Base-by-base conservation (phyloP, 2,797 vertebrate species). In the Ctenosaura bakeri region DNA sequence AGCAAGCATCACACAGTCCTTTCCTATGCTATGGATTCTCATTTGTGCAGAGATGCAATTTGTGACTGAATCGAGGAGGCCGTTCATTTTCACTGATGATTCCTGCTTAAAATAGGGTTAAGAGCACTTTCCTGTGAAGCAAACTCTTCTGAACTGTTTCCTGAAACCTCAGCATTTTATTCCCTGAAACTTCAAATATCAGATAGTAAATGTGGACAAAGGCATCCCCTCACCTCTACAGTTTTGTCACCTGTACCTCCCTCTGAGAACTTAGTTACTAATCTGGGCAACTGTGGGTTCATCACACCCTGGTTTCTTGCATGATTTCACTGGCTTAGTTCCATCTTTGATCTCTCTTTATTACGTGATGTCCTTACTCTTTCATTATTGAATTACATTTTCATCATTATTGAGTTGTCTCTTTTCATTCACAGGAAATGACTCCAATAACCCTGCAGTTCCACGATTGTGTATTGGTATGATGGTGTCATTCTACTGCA, bases 241-340 rank as follows among this genome's bases (percentile, higher is more conserved):
- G 90, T 50, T 92, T 88, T 88, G 10, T 29, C 38, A 16, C 38
- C 54, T 42, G 29, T 90, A 93, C 88, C 86, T 91, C 90, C 46
- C 26, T 22, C 24, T 91, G 89, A 74, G 88, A 83, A 20, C 91
- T 79, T 64, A 86, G 79, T 84, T 91, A 64, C 89, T 95, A 91
- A 94, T 94, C 91, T 92, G 90, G 87, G 89, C 94, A 91, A 69
- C 29, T 76, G 42, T 46, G 42, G 42, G 42, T 46, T 46, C 42
- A 46, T 46, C 42, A 46, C 42, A 46, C 42, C 42, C 42, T 46
- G 42, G 42, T 46, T 46, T 46, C 42, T 3, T 46, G 42, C 42
- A 46, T 46, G 4, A 46, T 46, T 46, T 46, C 42, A 46, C 42
- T 46, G 42, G 42, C 42, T 46, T 46, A 46, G 42, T 46, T 46